Percentiles rank a stretch among this genome's conserved stretches.
phyloP scores from a whole-genome alignment of 2,888 invertebrate genomes.

The Habroteleia sp. region DNA sequence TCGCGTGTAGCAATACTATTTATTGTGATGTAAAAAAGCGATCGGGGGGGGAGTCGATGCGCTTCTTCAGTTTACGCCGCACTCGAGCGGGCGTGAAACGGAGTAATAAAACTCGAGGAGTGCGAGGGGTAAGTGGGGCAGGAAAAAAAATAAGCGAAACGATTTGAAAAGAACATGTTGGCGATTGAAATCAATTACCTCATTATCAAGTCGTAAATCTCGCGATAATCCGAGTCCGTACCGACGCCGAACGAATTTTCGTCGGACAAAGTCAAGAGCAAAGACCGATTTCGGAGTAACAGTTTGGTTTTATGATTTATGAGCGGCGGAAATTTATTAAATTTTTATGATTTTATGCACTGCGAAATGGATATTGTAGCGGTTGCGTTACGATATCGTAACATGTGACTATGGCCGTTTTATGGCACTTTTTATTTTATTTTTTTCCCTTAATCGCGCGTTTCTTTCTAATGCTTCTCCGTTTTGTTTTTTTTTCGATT shows the following conservation, averaged over 20 bases:
- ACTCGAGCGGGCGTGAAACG: conserved; percentile 57
- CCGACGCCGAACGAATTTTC: too few relatives aligned
- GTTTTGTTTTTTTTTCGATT: too few relatives aligned
- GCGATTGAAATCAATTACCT: conserved; percentile 28
- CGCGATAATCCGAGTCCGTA: too few relatives aligned
- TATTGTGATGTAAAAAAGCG: conserved; percentile 36
- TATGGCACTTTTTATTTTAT: too few relatives aligned
- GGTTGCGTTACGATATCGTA: not conserved
- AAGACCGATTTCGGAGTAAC: not conserved
- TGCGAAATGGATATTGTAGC: not conserved
- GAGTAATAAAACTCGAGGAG: too few relatives aligned
- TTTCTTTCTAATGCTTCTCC: too few relatives aligned
- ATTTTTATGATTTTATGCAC: conserved; percentile 1
- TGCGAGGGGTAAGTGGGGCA: too few relatives aligned
- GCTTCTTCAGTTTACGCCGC: conserved; percentile 40
- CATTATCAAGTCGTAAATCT: conserved; percentile 29
- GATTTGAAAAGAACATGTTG: too few relatives aligned
- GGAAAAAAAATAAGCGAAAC: too few relatives aligned
- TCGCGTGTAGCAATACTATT: conserved; percentile 51
- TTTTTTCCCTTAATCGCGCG: too few relatives aligned
- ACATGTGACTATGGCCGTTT: not conserved
- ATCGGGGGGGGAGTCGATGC: conserved; percentile 31
- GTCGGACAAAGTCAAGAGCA: not conserved
- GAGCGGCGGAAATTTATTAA: conserved; percentile 1
- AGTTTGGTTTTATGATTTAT: conserved; percentile 3